Evolutionary conservation across 1,140 invertebrate species (phyloP), one percentile per base, ranked within the genome.

Genomic region (Sitobion miscanthi): DNA sequence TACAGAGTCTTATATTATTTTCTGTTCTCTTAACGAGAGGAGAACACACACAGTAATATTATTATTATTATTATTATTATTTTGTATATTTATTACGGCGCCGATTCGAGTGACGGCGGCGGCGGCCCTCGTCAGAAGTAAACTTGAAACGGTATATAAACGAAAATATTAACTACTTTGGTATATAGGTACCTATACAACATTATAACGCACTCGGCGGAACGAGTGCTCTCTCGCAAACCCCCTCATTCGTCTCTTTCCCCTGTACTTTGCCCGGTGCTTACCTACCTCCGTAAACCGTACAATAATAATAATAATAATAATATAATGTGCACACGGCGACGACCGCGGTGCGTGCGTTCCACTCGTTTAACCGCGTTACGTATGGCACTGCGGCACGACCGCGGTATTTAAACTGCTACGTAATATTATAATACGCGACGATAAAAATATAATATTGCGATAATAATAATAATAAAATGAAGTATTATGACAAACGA

Each of bases 301-400:
- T 30, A 47, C 23, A 25, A 42, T 47, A 47, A 47, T 54, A 54
- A 54, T 54, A 54, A 54, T 45, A 30, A 30, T 45, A 47, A 47
- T 83, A 83, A 38, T 83, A 21, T 83, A 35, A 86, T 47, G 25
- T 30, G 45, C 25, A 30, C 83, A 86, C 86, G 47, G 86, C 47
- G 14, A 62, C 57, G 45, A 77, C n/a, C 62, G 30, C 45, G 30
- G 45, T 90, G 52, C 54, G 88, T 90, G 49, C 49, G 49, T 90
- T 90, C 54, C 88, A 90, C 88, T 90, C 88, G n/a, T 90, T 57
- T 90, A 57, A 90, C 23, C 45, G 14, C 30, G 62, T n/a, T 77
- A 77, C 62, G 62, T 35, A 77, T 45, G 23, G 52, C 86, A 90
- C 89, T 21, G 20, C 52, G 62, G 57, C 57, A 90, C 54, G 47